phyloP scores from a whole-genome alignment of 2,888 invertebrate species.

The Diachrysia chrysitis region DNA sequence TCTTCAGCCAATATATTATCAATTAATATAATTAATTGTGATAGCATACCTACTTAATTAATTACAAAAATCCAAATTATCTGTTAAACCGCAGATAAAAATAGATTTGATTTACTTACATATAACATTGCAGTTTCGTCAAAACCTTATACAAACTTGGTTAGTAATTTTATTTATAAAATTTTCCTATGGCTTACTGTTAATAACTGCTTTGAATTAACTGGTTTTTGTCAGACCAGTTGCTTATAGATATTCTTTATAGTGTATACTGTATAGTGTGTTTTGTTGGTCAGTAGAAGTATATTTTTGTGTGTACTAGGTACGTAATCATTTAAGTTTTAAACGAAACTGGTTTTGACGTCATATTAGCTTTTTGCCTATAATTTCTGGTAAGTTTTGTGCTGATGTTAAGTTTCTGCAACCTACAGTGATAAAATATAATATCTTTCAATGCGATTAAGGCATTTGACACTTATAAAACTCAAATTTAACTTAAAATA shows the following conservation, averaged over 20 bases:
- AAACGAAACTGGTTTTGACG: not conserved
- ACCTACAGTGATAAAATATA: not conserved
- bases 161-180: slow-evolving; percentile 20
- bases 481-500: not conserved
- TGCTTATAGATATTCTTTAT: no score
- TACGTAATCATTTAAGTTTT: not conserved
- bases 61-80: slow-evolving; percentile 24
- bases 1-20: slow-evolving; percentile 24
- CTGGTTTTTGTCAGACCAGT: slow-evolving; percentile 24
- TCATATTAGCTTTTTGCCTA: not conserved
- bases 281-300: slow-evolving; percentile 1
- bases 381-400: not conserved
- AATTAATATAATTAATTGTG: slow-evolving; percentile 39
- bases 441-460: not conserved
- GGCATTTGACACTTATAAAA: not conserved
- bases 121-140: slow-evolving; percentile 28
- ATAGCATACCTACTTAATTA: slow-evolving; percentile 13
- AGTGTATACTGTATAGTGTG: not conserved
- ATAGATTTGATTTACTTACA: slow-evolving; percentile 19
- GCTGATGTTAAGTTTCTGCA: not conserved
- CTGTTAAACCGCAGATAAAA: slow-evolving; percentile 34
- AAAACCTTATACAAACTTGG: slow-evolving; percentile 19
- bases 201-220: slow-evolving; percentile 11
- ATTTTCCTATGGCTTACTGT: not conserved
- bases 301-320: not conserved